phyloP scores from a whole-genome alignment of 2,113 vertebrate genomes.

The Raphicerus campestris region DNA sequence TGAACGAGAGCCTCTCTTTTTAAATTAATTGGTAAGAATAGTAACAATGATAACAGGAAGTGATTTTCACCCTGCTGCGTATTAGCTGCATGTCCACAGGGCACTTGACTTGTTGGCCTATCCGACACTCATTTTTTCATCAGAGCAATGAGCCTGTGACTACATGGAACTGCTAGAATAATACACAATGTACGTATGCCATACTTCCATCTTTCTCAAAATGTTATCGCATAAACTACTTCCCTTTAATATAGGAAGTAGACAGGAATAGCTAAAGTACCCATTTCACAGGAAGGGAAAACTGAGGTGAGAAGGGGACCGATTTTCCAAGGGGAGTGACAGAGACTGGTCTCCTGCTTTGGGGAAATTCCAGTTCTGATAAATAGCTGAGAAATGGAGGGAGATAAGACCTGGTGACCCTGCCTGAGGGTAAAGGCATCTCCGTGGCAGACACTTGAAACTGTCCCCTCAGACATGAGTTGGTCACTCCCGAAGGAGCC shows the following conservation, averaged over 20 bases:
- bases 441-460: neutral
- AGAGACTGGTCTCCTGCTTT: neutral
- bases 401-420: neutral
- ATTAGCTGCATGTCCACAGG: neutral
- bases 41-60: neutral
- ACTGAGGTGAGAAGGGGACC: neutral
- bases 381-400: neutral
- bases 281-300: neutral
- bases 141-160: neutral
- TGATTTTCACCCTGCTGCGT: neutral
- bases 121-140: neutral
- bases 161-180: neutral
- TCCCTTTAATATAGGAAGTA: neutral
- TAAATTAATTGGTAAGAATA: neutral
- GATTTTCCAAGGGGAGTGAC: neutral
- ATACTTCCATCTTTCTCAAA: neutral
- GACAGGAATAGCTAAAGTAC: neutral
- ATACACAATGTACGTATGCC: rapidly evolving
- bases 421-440: neutral
- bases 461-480: neutral
- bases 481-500: neutral
- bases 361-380: neutral
- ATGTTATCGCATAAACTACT: neutral
- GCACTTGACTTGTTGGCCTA: neutral
- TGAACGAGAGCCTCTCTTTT: neutral